Base-by-base conservation (phyloP, 2,113 vertebrate genomes). In the Rhinolophus sinicus region DNA sequence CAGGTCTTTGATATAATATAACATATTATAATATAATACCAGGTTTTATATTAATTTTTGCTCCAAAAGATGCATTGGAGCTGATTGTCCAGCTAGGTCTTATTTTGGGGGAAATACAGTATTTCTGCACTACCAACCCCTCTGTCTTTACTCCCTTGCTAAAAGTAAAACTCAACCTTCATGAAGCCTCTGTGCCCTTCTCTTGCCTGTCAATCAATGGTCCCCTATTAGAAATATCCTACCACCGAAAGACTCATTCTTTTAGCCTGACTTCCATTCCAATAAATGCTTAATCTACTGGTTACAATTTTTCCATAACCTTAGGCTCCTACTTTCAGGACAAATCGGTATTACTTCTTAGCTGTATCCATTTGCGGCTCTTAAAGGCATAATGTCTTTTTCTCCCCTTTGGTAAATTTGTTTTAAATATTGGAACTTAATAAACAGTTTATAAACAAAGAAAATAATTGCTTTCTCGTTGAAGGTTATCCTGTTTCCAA, bases 261-360 rank as follows among this genome's bases (percentile, higher is more conserved):
- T 94, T 82, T 86, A 78, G 60, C 19, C 50, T 94, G 77, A 93
- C 52, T 93, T 97, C 82, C 52, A 96, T 65, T 69, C 82, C 82
- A 96, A 95, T 58, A 96, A 95, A 83, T 73, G 80, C 60, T 96
- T 96, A 77, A 90, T 88, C 88, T 89, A 38, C 67, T 78, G 26
- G 73, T 86, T 86, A 94, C 62, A 89, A 50, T 88, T 81, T 82
- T 94, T 81, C 62, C 90, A 80, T 82, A 96, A 95, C 33, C 69
- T 75, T 75, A 69, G 50, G 76, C 72, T 93, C 40, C 81, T 93
- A 52, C 83, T 96, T 94, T 44, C 26, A 83, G 62, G n/a, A 16
- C 16, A 95, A 93, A 91, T 83, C 69, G 85, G 11, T 88, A 81
- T 76, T 80, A 93, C 54, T 56, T 84, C 78, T 95, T 88, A 93